phyloP scores from a whole-genome alignment of 2,797 vertebrate species.

The Scomberomorus guttatus region DNA sequence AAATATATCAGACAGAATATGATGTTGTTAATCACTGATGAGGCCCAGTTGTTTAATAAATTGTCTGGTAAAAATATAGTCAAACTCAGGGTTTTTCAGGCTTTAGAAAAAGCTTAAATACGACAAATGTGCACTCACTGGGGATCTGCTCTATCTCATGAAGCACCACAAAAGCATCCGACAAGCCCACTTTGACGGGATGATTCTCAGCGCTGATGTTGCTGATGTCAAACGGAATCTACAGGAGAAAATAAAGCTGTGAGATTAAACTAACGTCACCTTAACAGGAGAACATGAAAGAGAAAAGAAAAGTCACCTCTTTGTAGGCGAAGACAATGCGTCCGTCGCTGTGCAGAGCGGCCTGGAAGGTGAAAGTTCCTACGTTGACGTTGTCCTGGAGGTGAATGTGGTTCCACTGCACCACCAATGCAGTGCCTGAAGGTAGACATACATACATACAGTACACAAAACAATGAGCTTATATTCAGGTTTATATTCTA shows the following conservation, averaged over 20 bases:
- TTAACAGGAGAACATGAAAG: not conserved
- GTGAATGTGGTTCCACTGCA: slow-evolving; percentile 93
- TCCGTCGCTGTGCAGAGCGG: slow-evolving; percentile 91
- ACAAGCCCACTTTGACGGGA: slow-evolving; percentile 96
- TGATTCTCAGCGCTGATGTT: slow-evolving; percentile 92
- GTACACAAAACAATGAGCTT: not conserved
- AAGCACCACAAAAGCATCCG: slow-evolving; percentile 96
- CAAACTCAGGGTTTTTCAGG: too few relatives aligned
- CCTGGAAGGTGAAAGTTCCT: slow-evolving; percentile 95
- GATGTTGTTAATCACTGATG: not conserved
- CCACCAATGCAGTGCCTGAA: slow-evolving; percentile 92
- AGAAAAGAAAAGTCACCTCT: slow-evolving; percentile 85
- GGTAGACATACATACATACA: not conserved
- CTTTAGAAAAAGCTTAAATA: too few relatives aligned
- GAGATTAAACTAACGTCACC: rapidly evolving
- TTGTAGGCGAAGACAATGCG: slow-evolving; percentile 96
- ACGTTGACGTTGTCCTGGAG: slow-evolving; percentile 91
- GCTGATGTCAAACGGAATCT: slow-evolving; percentile 92
- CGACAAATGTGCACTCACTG: slow-evolving; percentile 83
- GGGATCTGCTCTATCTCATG: slow-evolving; percentile 96
- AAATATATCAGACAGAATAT: slow-evolving; percentile 31
- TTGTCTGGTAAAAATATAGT: too few relatives aligned
- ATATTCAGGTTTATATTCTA: slow-evolving; percentile 25
- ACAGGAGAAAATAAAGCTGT: slow-evolving; percentile 39
- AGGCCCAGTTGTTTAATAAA: not conserved